phyloP scores from a whole-genome alignment of 2,113 vertebrate genomes.

The Orycteropus afer region DNA sequence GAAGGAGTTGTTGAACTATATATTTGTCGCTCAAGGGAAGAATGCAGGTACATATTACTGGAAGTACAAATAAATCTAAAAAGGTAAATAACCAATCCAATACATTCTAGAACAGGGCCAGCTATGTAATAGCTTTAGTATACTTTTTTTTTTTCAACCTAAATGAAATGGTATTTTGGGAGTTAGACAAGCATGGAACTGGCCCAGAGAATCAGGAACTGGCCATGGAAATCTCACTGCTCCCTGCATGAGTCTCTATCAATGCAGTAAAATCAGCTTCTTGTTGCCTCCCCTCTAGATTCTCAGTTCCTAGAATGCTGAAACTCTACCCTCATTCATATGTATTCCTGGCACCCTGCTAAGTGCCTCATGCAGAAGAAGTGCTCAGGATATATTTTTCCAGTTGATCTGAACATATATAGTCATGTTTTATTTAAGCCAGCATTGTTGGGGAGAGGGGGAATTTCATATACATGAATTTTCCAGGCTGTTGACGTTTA shows the following conservation, averaged over 20 bases:
- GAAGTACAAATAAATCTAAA: not conserved
- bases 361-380: not conserved
- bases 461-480: not conserved
- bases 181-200: not conserved
- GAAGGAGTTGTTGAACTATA: not conserved
- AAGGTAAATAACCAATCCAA: not conserved
- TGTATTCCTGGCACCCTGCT: not conserved
- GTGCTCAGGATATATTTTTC: accelerated
- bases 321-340: accelerated
- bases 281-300: not conserved
- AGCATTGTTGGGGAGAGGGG: not conserved
- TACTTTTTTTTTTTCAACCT: not conserved
- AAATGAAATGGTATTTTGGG: not conserved
- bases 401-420: accelerated
- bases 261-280: accelerated
- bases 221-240: accelerated
- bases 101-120: not conserved
- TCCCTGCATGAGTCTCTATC: accelerated
- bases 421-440: accelerated
- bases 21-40: too few species aligned
- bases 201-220: not conserved
- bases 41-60: accelerated
- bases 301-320: not conserved
- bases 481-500: not conserved
- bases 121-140: not conserved